phyloP scores from a whole-genome alignment of 2,888 invertebrate genomes.

The Rhodophaea formosa region DNA sequence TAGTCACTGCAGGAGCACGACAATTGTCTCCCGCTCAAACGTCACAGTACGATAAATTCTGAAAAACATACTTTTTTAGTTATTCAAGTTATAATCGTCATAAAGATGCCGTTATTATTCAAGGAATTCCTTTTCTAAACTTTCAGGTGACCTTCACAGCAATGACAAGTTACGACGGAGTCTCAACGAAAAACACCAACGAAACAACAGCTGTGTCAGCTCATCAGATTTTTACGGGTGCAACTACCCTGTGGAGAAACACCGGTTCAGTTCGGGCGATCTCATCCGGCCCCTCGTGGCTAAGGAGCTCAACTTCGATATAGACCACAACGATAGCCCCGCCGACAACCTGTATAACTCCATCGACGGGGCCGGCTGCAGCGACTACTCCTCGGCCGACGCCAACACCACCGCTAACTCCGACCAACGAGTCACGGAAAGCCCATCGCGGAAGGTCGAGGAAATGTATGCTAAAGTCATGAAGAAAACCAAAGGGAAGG shows the following conservation, averaged over 20 bases:
- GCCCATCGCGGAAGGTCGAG: conserved; percentile 87
- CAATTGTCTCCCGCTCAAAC: too few relatives aligned
- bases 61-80: too few relatives aligned
- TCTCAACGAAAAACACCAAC: conserved; percentile 76
- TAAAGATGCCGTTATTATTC: neutral
- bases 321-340: conserved; percentile 55
- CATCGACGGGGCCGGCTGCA: conserved; percentile 60
- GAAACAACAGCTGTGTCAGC: conserved; percentile 78
- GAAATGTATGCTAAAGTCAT: conserved; percentile 95
- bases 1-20: too few relatives aligned
- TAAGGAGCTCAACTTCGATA: conserved; percentile 67
- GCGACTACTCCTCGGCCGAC: conserved; percentile 56
- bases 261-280: conserved; percentile 75
- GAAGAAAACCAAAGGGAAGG: conserved; percentile 83
- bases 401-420: conserved; percentile 52
- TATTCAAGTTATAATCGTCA: neutral
- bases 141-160: conserved; percentile 72
- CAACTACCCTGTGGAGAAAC: conserved; percentile 77
- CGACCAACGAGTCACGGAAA: conserved; percentile 71
- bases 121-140: neutral
- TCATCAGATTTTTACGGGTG: conserved; percentile 79
- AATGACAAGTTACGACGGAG: conserved; percentile 73
- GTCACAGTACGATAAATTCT: too few relatives aligned
- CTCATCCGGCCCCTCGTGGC: conserved; percentile 72
- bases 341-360: conserved; percentile 69